Percentiles rank a stretch among this genome's conserved stretches.
phyloP scores from a whole-genome alignment of 2,113 vertebrate genomes.

The Chloebia gouldiae region DNA sequence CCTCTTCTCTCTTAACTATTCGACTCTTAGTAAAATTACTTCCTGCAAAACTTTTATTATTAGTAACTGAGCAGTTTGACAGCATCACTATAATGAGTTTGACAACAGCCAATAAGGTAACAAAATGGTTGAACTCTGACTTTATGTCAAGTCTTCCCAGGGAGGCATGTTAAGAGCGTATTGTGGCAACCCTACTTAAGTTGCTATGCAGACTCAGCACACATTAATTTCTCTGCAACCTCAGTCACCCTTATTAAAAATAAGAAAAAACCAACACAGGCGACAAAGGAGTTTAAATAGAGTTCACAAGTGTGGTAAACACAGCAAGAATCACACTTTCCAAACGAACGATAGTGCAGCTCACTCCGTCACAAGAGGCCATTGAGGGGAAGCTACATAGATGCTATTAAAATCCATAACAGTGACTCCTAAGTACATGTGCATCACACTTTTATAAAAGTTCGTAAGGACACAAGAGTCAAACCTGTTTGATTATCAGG shows the following conservation, averaged over 20 bases:
- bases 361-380: slow-evolving; percentile 81
- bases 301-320: slow-evolving; percentile 84
- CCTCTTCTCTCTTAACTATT: not conserved
- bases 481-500: slow-evolving; percentile 81
- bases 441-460: slow-evolving; percentile 75
- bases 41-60: slow-evolving; percentile 16
- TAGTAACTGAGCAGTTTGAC: slow-evolving; percentile 25
- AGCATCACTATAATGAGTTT: not conserved
- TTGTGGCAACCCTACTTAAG: slow-evolving; percentile 95
- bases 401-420: slow-evolving; percentile 81
- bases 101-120: not conserved
- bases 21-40: slow-evolving; percentile 24
- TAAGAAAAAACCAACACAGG: slow-evolving; percentile 79
- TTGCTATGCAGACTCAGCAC: slow-evolving; percentile 88
- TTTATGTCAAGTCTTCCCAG: not conserved
- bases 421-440: slow-evolving; percentile 78
- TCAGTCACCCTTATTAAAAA: slow-evolving; percentile 89
- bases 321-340: slow-evolving; percentile 87
- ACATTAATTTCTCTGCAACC: slow-evolving; percentile 90
- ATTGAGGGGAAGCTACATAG: slow-evolving; percentile 81
- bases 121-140: not conserved
- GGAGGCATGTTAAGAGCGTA: slow-evolving; percentile 34
- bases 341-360: slow-evolving; percentile 81
- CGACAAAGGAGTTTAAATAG: slow-evolving; percentile 82
- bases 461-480: slow-evolving; percentile 73